Evolutionary conservation across 2,888 invertebrate species (phyloP).

Genomic region (Hydroisotoma schaefferi): DNA sequence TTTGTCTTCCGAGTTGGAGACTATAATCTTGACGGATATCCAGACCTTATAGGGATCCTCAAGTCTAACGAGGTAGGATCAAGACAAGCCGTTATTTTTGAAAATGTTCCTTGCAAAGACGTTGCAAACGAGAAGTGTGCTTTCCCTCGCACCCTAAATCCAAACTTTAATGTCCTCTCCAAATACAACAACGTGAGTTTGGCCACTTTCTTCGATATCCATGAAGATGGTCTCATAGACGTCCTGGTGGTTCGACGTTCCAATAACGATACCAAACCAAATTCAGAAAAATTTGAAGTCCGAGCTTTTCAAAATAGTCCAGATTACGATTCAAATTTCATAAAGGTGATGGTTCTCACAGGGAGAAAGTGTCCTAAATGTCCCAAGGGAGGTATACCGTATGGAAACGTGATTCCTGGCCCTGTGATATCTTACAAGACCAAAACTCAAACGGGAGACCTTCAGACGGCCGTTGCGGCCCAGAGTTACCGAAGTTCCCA

Average conservation of each 20-base stretch:
- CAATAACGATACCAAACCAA: conserved; percentile 21
- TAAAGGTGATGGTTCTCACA: conserved; percentile 89
- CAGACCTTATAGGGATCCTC: conserved; percentile 77
- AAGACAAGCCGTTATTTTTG: conserved; percentile 67
- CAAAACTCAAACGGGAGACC: conserved; percentile 77
- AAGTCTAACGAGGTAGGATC: conserved; percentile 1
- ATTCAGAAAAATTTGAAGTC: conserved; percentile 57
- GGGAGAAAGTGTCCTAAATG: conserved; percentile 56
- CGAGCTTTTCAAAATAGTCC: conserved; percentile 81
- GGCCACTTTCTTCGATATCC: conserved; percentile 89
- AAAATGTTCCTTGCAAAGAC: conserved; percentile 69
- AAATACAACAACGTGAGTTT: conserved; percentile 70
- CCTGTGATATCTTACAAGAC: conserved; percentile 82
- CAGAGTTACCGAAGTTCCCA: conserved; percentile 90
- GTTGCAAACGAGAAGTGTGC: conserved; percentile 56
- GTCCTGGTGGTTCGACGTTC: conserved; percentile 67
- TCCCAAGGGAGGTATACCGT: conserved; percentile 51
- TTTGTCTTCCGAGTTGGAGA: conserved; percentile 85
- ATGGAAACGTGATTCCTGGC: conserved; percentile 81
- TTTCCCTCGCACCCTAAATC: conserved; percentile 69
- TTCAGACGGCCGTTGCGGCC: conserved; percentile 74
- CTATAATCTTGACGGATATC: conserved; percentile 93
- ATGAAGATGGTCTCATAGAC: conserved; percentile 89
- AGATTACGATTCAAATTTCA: conserved; percentile 91
- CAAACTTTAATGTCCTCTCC: conserved; percentile 71